Base-by-base conservation (phyloP, 1,140 invertebrate species). In the Drosophila neocordata region DNA sequence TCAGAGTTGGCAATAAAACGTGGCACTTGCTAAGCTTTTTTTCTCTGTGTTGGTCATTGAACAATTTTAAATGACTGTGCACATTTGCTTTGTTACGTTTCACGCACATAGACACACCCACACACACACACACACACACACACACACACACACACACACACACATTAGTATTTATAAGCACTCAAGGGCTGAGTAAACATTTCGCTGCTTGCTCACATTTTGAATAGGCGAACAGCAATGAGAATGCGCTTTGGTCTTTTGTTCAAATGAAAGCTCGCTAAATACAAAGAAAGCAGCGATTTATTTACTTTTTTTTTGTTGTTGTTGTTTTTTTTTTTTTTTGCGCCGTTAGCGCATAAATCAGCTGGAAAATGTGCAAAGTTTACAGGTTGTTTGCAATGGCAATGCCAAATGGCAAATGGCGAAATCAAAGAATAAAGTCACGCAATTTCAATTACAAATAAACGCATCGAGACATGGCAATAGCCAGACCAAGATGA, bases 381-480 rank as follows among this genome's bases (percentile, higher is more conserved):
- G 44, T 73, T 76, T 68, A 70, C 73, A 70, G 37, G 56, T 73
- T 73, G 69, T 48, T 48, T 20, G 44, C 60, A n/a, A n/a, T 75
- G 71, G 41, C 66, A 74, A 79, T 64, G 63, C 37, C 41, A 65
- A 73, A 77, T 64, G 63, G 44, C 41, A 65, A 73, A 77, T 73
- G 60, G 82, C 65, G 72, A 82, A 87, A 79, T 82, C 79, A 76
- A 87, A 87, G 82, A 82, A 87, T 87, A 88, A 87, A 87, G 82
- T 87, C 82, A 87, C 82, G 82, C 82, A 88, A 87, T 87, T 87
- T 87, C 82, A 87, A 87, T 87, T 87, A 87, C 83, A 87, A 82
- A 73, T 75, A 78, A 77, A 73, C 73, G 69, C 67, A 73, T 63
- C 41, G 13, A 60, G 60, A 55, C 52, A 52, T 48, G 20, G 65